These are phyloP conservation scores for Cryptus armator DNA, from an alignment of 2,888 invertebrate species.

Conservation along the genomic window DNA sequence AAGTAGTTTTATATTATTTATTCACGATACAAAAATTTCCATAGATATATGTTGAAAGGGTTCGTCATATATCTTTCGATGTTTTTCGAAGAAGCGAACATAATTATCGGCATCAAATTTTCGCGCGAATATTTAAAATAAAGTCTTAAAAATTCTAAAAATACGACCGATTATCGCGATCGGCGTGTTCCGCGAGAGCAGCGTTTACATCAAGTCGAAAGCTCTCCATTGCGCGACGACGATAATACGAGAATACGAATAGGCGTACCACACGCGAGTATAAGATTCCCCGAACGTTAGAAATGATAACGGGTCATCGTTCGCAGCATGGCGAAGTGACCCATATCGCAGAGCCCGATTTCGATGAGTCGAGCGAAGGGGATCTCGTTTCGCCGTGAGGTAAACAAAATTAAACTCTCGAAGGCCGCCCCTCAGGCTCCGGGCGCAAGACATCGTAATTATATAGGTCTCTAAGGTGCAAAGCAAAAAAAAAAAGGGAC, in stretches of 20 bases:
- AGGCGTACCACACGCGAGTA: not conserved
- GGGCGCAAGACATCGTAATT: not conserved
- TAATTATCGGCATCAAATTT: no score
- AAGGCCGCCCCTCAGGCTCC: not conserved
- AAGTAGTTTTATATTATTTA: no score
- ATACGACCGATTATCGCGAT: no score
- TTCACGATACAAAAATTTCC: no score
- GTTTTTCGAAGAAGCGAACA: no score
- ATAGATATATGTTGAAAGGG: no score
- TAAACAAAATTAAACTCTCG: not conserved
- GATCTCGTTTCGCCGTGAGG: not conserved
- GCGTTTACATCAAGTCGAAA: not conserved
- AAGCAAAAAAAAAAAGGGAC: not conserved
- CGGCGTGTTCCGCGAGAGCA: no score
- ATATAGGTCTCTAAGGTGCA: not conserved
- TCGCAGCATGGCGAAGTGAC: slow-evolving; percentile 25
- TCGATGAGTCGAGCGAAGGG: not conserved
- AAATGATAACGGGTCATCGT: slow-evolving; percentile 40
- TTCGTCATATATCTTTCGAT: no score
- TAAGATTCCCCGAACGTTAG: not conserved
- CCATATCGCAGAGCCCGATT: slow-evolving; percentile 16
- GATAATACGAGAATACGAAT: not conserved
- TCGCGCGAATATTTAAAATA: no score
- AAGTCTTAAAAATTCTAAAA: no score
- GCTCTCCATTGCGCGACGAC: not conserved